Percentiles rank a stretch among this genome's conserved stretches.
Evolutionary conservation across 1,140 invertebrate genomes (phyloP).

Genomic region (Tyrophagus putrescentiae): DNA sequence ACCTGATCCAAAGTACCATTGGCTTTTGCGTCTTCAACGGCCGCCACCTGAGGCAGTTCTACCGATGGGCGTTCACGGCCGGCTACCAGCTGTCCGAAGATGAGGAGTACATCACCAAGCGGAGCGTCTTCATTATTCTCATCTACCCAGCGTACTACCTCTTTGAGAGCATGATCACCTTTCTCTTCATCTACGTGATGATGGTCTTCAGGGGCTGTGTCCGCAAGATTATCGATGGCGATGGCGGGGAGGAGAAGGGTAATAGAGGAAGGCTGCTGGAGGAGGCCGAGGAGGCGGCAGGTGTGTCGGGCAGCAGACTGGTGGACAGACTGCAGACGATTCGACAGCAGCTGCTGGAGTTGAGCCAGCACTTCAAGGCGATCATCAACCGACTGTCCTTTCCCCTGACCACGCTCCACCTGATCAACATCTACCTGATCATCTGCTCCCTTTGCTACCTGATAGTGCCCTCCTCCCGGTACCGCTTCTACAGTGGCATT

Average conservation of each 20-base stretch:
- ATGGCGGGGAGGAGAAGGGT: too few species aligned
- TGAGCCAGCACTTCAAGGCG: constrained; percentile 7
- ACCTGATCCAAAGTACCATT: background rate
- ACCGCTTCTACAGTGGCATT: too few species aligned
- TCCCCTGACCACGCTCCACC: too few species aligned
- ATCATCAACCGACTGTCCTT: too few species aligned
- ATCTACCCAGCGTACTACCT: background rate
- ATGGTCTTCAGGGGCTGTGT: background rate
- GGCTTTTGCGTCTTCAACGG: background rate
- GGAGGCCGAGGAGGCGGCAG: too few species aligned
- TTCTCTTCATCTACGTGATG: background rate
- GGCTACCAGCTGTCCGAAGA: constrained; percentile 5
- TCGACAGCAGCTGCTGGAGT: background rate
- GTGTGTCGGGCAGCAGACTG: too few species aligned
- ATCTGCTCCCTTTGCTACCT: too few species aligned
- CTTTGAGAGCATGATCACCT: background rate
- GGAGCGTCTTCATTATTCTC: background rate
- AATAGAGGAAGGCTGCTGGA: background rate
- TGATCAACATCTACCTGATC: too few species aligned
- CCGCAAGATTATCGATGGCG: too few species aligned
- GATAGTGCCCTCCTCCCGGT: too few species aligned
- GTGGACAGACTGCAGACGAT: background rate
- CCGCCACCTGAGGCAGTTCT: background rate
- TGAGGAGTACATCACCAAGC: background rate
- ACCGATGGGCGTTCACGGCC: background rate